Base-by-base conservation (phyloP, 1,140 invertebrate genomes). In the Anastatus disparis region DNA sequence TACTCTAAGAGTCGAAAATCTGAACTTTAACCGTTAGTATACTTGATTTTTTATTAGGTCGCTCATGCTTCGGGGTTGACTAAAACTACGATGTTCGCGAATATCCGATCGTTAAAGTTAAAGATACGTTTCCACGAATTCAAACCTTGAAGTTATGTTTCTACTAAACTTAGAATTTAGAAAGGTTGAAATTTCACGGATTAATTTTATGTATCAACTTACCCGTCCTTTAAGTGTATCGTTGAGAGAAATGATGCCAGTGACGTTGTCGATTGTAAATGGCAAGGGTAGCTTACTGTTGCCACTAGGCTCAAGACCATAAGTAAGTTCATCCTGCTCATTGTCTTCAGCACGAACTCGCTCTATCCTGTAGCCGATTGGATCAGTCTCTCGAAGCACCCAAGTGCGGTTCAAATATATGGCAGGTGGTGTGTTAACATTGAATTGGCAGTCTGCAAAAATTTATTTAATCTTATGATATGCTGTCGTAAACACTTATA, bases 171-270 rank as follows among this genome's bases (percentile, higher is more conserved):
- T n/a, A 26, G 12, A 27, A 46, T 1, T 7, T 22, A 22, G 20
- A n/a, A 46, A 17, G 22, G 3, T 10, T 46, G 12, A 1, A 22
- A 2, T 3, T 20, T 3, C 0, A 48, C 17, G 4, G 17, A 17
- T 20, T 48, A 27, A 42, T 24, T 42, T 64, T 53, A n/a, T n/a
- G n/a, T n/a, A n/a, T n/a, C n/a, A 38, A 84, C 87, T 89, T 84
- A 93, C 92, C 79, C 88, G 87, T 65, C 88, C 91, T 75, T 86
- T 84, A 1, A 94, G 81, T 2, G 90, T 89, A 61, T 93, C 89
- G 63, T 93, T 92, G 10, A 93, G 84, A 75, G 88, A 90, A 44
- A 94, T 89, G 6, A 89, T 88, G 13, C 93, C 93, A 10, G 89
- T 92, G 3, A 86, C 82, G 38, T 88, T 87, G 79, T 94, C 88